Evolutionary conservation across 2,113 vertebrate genomes (phyloP).

Genomic region (Zosterops japonicus): DNA sequence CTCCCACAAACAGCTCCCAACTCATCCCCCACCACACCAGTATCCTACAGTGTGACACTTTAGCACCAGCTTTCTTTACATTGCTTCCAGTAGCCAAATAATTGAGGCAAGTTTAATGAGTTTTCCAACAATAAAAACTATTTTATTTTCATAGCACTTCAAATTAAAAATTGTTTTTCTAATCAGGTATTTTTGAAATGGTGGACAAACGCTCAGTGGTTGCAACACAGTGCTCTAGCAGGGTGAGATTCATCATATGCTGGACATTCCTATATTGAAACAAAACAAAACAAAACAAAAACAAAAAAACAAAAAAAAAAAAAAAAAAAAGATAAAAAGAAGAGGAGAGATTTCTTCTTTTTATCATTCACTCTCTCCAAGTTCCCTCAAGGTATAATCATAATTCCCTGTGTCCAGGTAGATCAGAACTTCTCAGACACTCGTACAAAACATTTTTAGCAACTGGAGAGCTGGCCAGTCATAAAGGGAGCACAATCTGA

Average conservation of each 20-base stretch:
- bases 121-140: not conserved
- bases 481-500: not conserved
- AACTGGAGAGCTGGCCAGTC: not conserved
- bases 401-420: not conserved
- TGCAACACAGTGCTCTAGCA: rapidly evolving
- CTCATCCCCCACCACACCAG: not conserved
- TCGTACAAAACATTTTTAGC: not conserved
- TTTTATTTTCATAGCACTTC: not conserved
- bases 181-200: not conserved
- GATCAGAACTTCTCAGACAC: not conserved
- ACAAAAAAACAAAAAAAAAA: too few species aligned
- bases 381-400: not conserved
- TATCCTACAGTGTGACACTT: not conserved
- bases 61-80: not conserved
- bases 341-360: not conserved
- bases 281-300: too few species aligned
- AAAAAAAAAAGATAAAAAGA: too few species aligned
- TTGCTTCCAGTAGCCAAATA: not conserved
- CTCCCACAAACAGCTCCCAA: not conserved
- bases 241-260: not conserved
- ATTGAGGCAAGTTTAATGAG: not conserved
- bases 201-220: not conserved
- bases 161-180: not conserved
- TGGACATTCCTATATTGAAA: not conserved
- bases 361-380: not conserved